These are phyloP conservation scores for Pycnomerus fuliginosus DNA, from an alignment of 2,888 invertebrate genomes.

Conservation along the genomic window DNA sequence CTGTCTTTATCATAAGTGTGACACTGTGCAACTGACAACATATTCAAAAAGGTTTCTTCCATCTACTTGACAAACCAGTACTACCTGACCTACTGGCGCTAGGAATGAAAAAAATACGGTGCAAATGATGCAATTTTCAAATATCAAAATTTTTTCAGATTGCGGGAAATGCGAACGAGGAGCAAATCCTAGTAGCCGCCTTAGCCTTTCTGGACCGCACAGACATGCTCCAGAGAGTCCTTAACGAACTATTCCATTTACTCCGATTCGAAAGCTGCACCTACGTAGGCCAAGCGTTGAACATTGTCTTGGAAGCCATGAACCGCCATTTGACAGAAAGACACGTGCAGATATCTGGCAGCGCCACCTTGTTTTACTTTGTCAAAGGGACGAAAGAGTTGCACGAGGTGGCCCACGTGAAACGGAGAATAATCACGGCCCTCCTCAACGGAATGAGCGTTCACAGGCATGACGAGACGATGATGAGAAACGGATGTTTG, in stretches of 20 bases:
- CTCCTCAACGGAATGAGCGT: slow-evolving; percentile 87
- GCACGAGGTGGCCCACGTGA: slow-evolving; percentile 65
- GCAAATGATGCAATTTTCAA: no score
- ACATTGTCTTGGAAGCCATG: slow-evolving; percentile 87
- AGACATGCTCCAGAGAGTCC: slow-evolving; percentile 76
- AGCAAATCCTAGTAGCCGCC: slow-evolving; percentile 85
- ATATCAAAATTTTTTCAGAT: slow-evolving; percentile 58
- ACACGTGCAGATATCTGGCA: slow-evolving; percentile 91
- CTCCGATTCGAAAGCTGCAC: slow-evolving; percentile 82
- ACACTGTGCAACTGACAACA: no score
- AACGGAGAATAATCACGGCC: slow-evolving; percentile 77
- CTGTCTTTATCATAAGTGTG: no score
- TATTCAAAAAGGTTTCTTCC: no score
- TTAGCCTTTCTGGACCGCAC: slow-evolving; percentile 81
- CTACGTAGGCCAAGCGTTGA: slow-evolving; percentile 72
- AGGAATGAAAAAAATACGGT: no score
- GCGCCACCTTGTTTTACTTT: slow-evolving; percentile 93
- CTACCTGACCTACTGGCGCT: no score
- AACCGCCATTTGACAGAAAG: slow-evolving; percentile 81
- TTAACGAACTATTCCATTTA: slow-evolving; percentile 88
- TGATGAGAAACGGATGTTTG: slow-evolving; percentile 95
- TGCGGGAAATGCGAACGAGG: slow-evolving; percentile 88
- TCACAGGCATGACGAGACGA: slow-evolving; percentile 82
- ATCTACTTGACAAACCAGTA: no score
- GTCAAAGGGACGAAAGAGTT: slow-evolving; percentile 82